Percentiles rank a stretch among this genome's conserved stretches.
These are phyloP conservation scores for Orchestia grillus DNA, from an alignment of 1,140 invertebrate genomes.

Conservation along the genomic window DNA sequence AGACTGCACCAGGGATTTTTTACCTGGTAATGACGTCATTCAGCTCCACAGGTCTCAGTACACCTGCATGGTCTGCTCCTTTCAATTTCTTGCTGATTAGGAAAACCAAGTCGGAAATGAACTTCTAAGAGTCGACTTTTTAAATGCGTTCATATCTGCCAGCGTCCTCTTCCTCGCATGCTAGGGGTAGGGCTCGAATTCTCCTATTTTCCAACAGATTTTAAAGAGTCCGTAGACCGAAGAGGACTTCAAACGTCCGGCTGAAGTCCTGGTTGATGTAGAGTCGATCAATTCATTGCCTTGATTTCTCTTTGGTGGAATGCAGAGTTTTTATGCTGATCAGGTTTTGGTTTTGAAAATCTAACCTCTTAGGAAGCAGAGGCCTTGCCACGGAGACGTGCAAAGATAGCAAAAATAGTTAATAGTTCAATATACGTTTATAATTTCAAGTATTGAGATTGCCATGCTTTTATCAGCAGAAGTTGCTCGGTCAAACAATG, in stretches of 20 bases:
- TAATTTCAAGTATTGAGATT: background rate
- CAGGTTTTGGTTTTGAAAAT: background rate
- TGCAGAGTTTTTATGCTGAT: background rate
- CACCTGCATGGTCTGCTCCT: background rate
- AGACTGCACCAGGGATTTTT: background rate
- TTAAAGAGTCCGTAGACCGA: too few species aligned
- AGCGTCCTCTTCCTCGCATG: background rate
- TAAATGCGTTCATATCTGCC: background rate
- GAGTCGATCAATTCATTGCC: background rate
- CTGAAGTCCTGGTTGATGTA: background rate
- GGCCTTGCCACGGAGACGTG: background rate
- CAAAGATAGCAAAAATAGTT: background rate
- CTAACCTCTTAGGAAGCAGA: background rate
- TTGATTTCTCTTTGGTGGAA: background rate
- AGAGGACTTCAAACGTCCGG: background rate
- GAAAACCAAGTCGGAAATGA: background rate
- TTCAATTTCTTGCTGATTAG: background rate
- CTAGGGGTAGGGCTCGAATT: too few species aligned
- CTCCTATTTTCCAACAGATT: too few species aligned
- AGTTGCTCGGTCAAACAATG: background rate
- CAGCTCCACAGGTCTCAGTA: background rate
- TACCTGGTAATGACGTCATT: background rate
- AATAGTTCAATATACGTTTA: background rate
- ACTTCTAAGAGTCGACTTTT: background rate
- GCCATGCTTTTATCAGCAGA: background rate